A percentile compares a stretch with the other conserved stretches of the same genome.
These are phyloP conservation scores for Semibalanus balanoides DNA, from an alignment of 1,140 invertebrate species.

Conservation along the genomic window DNA sequence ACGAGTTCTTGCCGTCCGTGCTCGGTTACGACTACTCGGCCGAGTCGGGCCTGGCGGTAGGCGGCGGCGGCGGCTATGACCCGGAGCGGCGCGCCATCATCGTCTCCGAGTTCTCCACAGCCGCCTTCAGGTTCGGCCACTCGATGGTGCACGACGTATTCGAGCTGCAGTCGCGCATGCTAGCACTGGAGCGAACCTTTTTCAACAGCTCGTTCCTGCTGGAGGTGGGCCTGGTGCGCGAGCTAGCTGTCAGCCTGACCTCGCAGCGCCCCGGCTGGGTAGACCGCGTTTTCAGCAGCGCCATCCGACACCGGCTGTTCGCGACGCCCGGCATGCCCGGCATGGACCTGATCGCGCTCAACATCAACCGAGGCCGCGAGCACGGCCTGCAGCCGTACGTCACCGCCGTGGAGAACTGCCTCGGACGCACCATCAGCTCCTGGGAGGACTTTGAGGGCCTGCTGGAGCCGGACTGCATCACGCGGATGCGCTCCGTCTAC, in stretches of 20 bases:
- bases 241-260: not conserved
- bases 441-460: conserved; percentile 8
- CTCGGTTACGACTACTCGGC: conserved; percentile 8
- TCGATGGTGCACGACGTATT: conserved; percentile 24
- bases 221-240: not conserved
- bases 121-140: conserved; percentile 42
- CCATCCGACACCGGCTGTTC: not conserved
- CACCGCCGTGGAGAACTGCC: not conserved
- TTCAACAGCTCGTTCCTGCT: not conserved
- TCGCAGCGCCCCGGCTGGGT: not conserved
- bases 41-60: not conserved
- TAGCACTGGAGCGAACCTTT: not conserved
- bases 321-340: not conserved
- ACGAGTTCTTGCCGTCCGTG: conserved; percentile 31
- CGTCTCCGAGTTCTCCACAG: conserved; percentile 34
- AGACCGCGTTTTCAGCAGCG: not conserved
- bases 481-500: conserved; percentile 41
- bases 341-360: conserved; percentile 24
- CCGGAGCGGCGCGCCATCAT: conserved; percentile 29
- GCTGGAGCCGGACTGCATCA: not conserved
- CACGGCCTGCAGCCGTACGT: conserved; percentile 22
- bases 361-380: conserved; percentile 28
- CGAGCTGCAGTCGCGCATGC: not conserved
- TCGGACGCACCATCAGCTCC: not conserved
- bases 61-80: conserved; percentile 25